phyloP scores from a whole-genome alignment of 2,888 invertebrate species.

The Pecten maximus region DNA sequence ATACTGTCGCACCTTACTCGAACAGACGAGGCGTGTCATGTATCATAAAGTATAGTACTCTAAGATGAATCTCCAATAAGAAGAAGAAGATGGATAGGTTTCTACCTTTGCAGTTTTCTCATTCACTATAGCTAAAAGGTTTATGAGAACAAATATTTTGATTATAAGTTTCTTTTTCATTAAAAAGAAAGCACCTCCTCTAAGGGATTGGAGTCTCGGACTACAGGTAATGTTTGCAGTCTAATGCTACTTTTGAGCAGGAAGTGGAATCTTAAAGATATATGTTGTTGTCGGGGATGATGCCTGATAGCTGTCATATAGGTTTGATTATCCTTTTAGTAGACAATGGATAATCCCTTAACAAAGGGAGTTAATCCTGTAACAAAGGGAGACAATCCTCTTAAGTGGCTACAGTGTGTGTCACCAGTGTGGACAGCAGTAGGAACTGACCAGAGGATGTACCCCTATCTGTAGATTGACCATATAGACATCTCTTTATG shows the following conservation, averaged over 20 bases:
- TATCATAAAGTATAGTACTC: neutral
- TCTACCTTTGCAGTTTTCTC: too few species aligned
- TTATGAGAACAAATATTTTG: too few species aligned
- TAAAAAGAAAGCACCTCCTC: too few species aligned
- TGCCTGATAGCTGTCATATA: neutral
- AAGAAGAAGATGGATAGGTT: too few species aligned
- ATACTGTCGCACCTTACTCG: neutral
- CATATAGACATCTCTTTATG: neutral
- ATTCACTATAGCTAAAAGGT: too few species aligned
- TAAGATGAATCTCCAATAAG: too few species aligned
- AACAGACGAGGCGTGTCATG: neutral
- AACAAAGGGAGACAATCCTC: constrained; percentile 23
- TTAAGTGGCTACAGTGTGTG: neutral
- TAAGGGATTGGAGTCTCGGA: too few species aligned
- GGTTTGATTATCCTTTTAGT: constrained; percentile 5
- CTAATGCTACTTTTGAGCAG: neutral
- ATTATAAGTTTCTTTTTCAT: too few species aligned
- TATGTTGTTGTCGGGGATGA: neutral
- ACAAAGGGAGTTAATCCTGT: neutral
- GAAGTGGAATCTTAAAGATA: neutral
- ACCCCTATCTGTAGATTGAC: neutral
- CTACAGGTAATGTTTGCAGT: neutral
- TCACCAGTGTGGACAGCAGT: neutral
- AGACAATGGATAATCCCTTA: neutral
- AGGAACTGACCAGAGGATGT: neutral